Conservation (phyloP, 2,797 vertebrate genomes). For the Pseudochirops cupreus region DNA sequence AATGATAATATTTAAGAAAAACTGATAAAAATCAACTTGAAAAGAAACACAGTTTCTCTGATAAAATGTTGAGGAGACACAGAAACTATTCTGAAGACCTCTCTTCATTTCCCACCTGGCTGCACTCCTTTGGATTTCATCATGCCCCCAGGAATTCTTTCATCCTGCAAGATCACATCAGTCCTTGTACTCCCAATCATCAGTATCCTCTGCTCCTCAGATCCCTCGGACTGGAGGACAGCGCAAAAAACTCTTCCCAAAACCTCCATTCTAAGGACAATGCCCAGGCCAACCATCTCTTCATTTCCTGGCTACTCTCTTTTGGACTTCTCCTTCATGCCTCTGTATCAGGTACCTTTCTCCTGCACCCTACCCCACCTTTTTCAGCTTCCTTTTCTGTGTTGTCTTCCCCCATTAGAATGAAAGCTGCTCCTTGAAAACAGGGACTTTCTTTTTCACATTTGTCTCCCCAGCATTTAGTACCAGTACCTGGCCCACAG, state of each 20-base stretch:
- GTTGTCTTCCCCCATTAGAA: neutral
- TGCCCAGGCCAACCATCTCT: neutral
- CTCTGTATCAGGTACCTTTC: neutral
- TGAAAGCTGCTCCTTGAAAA: neutral
- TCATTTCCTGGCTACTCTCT: neutral
- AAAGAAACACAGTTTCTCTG: neutral
- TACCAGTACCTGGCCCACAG: neutral
- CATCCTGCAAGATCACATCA: neutral
- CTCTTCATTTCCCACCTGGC: neutral
- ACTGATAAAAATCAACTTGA: neutral
- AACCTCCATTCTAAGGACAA: neutral
- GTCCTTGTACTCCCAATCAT: neutral
- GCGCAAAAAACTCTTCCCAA: neutral
- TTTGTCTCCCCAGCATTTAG: neutral
- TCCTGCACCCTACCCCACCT: neutral
- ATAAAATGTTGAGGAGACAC: neutral
- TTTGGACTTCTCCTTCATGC: neutral
- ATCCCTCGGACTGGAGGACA: neutral
- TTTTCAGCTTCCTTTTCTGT: neutral
- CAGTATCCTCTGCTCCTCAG: neutral
- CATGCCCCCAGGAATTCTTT: neutral
- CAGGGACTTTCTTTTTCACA: neutral
- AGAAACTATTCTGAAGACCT: neutral
- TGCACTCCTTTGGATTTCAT: neutral
- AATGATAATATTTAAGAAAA: neutral